Conservation (phyloP, 2,113 vertebrate species). For the Prunella himalayana region DNA sequence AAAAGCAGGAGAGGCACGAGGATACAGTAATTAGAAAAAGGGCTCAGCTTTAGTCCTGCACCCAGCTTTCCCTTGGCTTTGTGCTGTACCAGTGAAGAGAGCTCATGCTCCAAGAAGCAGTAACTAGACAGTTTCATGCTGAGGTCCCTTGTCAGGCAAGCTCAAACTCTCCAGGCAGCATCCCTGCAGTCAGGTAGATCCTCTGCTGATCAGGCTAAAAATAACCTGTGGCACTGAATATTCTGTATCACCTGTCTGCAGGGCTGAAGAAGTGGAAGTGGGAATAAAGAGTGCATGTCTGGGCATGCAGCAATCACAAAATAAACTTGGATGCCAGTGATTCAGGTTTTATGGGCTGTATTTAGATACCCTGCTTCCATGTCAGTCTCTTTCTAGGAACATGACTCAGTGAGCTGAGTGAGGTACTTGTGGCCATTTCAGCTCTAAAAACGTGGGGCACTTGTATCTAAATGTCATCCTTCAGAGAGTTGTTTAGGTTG, state of each 20-base stretch:
- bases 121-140: neutral
- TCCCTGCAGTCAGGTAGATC: neutral
- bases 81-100: neutral
- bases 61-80: neutral
- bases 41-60: neutral
- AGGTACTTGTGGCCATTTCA: neutral
- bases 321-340: neutral
- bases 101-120: constrained; percentile 12
- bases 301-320: neutral
- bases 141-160: neutral
- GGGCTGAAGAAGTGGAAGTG: neutral
- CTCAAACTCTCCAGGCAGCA: neutral
- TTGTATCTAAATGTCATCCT: neutral
- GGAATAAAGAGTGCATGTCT: neutral
- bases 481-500: neutral
- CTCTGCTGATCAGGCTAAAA: neutral
- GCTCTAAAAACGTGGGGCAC: neutral
- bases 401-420: neutral
- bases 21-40: neutral
- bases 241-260: neutral
- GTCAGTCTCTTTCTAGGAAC: neutral
- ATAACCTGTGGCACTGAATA: neutral
- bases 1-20: neutral
- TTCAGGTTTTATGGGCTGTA: neutral
- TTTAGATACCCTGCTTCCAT: neutral